Conservation (phyloP, 2,888 invertebrate species). For the Ptycholaimellus sp. region DNA sequence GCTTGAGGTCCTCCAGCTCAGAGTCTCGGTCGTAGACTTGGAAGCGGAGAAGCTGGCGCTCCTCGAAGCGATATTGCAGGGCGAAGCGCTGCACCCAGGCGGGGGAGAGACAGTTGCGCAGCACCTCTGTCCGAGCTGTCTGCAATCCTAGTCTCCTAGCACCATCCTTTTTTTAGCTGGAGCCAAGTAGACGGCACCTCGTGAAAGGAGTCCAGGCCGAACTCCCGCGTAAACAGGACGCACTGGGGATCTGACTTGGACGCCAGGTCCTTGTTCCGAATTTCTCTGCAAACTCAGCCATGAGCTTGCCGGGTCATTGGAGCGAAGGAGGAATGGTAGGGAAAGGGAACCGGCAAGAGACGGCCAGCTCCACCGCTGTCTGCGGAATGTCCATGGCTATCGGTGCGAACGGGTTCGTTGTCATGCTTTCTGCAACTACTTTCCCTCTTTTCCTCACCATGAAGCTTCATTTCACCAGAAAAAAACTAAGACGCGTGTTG, state of each 20-base stretch:
- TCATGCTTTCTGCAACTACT: no score
- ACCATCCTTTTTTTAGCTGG: no score
- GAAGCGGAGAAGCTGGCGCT: conserved; percentile 34
- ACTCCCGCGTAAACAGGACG: conserved; percentile 20
- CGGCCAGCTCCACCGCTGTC: no score
- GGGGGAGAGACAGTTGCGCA: conserved; percentile 30
- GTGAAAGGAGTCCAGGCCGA: background rate
- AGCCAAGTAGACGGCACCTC: conserved; percentile 1
- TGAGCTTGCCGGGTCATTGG: no score
- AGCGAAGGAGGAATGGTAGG: no score
- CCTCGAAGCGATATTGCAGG: conserved; percentile 36
- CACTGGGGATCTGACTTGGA: conserved; percentile 38
- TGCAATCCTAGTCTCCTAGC: conserved; percentile 6
- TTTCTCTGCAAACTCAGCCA: conserved; percentile 5
- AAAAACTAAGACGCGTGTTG: no score
- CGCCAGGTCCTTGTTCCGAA: conserved; percentile 27
- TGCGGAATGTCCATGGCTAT: no score
- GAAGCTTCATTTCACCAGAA: no score
- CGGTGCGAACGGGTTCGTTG: no score
- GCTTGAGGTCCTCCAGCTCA: background rate
- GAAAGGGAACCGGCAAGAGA: no score
- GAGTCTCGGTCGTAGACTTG: conserved; percentile 20
- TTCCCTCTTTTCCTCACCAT: no score
- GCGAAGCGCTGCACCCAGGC: conserved; percentile 34
- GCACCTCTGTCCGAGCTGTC: conserved; percentile 28